A percentile compares a stretch with the other conserved stretches of the same genome.
phyloP scores from a whole-genome alignment of 2,888 invertebrate genomes.

The Diogma glabrata region DNA sequence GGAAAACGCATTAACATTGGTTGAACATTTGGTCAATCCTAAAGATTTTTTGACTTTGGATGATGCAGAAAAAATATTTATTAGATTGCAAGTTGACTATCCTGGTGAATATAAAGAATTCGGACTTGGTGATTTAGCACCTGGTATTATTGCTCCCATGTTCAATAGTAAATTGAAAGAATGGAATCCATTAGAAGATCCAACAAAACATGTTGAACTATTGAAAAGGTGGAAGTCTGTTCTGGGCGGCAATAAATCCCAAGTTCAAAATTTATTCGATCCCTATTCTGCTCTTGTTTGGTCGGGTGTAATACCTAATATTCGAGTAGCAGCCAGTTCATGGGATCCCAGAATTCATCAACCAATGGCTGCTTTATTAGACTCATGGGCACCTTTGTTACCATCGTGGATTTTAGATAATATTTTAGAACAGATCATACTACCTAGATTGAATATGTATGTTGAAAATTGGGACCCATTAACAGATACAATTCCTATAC shows the following conservation, averaged over 20 bases:
- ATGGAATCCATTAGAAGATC: conserved; percentile 70
- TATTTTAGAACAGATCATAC: conserved; percentile 67
- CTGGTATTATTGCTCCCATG: conserved; percentile 72
- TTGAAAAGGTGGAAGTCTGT: conserved; percentile 62
- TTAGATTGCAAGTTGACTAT: conserved; percentile 44
- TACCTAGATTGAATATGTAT: conserved; percentile 61
- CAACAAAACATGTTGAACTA: conserved; percentile 49
- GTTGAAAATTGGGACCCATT: conserved; percentile 92
- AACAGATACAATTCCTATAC: conserved; percentile 88
- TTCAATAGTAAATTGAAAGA: conserved; percentile 58
- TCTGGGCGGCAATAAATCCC: conserved; percentile 24
- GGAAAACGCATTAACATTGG: conserved; percentile 52
- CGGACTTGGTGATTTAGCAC: conserved; percentile 70
- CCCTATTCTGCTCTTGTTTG: conserved; percentile 76
- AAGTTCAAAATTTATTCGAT: conserved; percentile 36
- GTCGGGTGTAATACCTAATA: conserved; percentile 77
- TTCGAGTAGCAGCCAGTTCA: conserved; percentile 48
- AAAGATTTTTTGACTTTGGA: conserved; percentile 33
- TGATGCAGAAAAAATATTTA: conserved; percentile 36
- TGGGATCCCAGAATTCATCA: conserved; percentile 80
- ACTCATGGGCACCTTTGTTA: conserved; percentile 67
- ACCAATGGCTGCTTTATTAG: conserved; percentile 64
- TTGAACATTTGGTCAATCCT: conserved; percentile 43
- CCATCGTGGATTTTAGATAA: conserved; percentile 77
- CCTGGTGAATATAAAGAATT: conserved; percentile 72